Evolutionary conservation across 1,140 invertebrate species (phyloP).

Genomic region (Paraescarpia echinospica): DNA sequence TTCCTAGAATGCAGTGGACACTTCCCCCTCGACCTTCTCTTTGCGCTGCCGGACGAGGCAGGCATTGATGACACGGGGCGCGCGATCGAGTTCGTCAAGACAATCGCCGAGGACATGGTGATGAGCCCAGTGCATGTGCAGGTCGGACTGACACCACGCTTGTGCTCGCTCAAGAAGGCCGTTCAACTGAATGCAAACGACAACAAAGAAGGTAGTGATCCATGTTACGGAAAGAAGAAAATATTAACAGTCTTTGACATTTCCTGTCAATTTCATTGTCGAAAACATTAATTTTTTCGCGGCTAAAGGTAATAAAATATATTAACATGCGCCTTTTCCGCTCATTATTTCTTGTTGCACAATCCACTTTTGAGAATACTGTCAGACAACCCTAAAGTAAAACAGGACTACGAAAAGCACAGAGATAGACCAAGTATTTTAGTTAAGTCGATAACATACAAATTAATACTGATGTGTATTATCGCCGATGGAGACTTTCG

Average conservation of each 20-base stretch:
- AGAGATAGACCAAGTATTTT: no score
- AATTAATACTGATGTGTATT: no score
- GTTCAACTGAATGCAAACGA: not conserved
- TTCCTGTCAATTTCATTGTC: no score
- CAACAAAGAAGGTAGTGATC: not conserved
- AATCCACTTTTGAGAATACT: no score
- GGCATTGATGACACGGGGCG: not conserved
- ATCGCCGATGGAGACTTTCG: not conserved
- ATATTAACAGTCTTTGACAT: no score
- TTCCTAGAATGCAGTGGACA: not conserved
- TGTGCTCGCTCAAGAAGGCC: not conserved
- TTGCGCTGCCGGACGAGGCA: not conserved
- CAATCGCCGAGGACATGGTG: not conserved
- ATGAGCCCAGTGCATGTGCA: not conserved
- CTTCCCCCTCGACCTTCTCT: not conserved
- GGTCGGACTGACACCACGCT: not conserved
- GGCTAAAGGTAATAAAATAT: no score
- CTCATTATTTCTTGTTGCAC: no score
- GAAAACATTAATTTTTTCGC: no score
- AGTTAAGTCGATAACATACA: no score
- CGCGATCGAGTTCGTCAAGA: not conserved
- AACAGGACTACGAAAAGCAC: no score
- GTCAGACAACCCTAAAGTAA: no score
- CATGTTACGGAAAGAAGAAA: not conserved
- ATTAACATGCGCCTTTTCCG: no score